Percentiles rank a stretch among this genome's conserved stretches.
Evolutionary conservation across 2,888 invertebrate species (phyloP).

Genomic region (Dromius quadrimaculatus): DNA sequence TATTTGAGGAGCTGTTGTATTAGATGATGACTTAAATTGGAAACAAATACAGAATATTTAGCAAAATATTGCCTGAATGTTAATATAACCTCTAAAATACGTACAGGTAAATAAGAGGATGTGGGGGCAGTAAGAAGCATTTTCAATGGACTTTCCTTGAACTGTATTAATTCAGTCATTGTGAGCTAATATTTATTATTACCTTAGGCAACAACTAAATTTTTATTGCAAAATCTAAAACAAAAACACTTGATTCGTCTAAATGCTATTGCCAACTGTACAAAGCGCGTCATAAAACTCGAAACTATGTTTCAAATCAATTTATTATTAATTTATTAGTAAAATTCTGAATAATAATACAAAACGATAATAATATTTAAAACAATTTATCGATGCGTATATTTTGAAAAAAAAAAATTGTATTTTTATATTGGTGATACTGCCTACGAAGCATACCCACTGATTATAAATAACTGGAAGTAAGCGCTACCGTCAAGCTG

Average conservation of each 20-base stretch:
- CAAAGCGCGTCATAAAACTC: slow-evolving; percentile 1
- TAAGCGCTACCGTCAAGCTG: too few relatives aligned
- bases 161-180: slow-evolving; percentile 43
- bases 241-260: slow-evolving; percentile 32
- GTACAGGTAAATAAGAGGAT: slow-evolving; percentile 29
- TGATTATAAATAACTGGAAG: too few relatives aligned
- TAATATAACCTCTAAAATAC: slow-evolving; percentile 43
- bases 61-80: slow-evolving; percentile 7
- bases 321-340: too few relatives aligned
- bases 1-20: slow-evolving; percentile 42
- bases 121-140: slow-evolving; percentile 44
- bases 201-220: slow-evolving; percentile 14
- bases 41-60: slow-evolving; percentile 16
- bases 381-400: too few relatives aligned
- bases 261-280: slow-evolving; percentile 19
- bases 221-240: slow-evolving; percentile 23
- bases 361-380: too few relatives aligned
- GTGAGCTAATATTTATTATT: neutral
- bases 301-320: too few relatives aligned
- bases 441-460: too few relatives aligned
- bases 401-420: too few relatives aligned
- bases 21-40: slow-evolving; percentile 36
- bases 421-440: too few relatives aligned
- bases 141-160: slow-evolving; percentile 45
- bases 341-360: too few relatives aligned